These are phyloP conservation scores for Ephialtes manifestator DNA, from an alignment of 2,888 invertebrate genomes.

Conservation along the genomic window DNA sequence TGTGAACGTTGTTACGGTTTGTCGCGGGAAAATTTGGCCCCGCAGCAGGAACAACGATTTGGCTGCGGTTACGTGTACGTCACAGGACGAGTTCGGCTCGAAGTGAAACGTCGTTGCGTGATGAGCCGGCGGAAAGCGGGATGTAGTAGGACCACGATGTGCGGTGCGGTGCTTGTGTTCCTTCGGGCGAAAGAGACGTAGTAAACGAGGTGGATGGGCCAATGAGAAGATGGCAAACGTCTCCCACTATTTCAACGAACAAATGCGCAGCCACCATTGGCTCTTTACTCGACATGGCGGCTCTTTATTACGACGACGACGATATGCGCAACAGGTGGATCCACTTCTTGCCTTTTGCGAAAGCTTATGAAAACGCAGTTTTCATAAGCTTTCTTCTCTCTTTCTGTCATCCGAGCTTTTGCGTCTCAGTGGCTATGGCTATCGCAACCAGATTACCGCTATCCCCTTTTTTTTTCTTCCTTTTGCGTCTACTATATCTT, in stretches of 20 bases:
- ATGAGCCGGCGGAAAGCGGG: slow-evolving; percentile 51
- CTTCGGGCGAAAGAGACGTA: slow-evolving; percentile 44
- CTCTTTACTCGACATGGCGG: slow-evolving; percentile 82
- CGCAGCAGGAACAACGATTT: background rate
- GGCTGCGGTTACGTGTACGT: slow-evolving; percentile 16
- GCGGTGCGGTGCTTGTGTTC: slow-evolving; percentile 24
- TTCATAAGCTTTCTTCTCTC: slow-evolving; percentile 23
- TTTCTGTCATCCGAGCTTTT: slow-evolving; percentile 10
- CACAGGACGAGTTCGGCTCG: slow-evolving; percentile 53
- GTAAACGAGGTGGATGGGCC: slow-evolving; percentile 74
- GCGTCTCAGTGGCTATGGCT: slow-evolving; percentile 12
- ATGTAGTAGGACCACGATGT: slow-evolving; percentile 50
- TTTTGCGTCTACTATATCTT: background rate
- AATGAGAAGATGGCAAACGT: slow-evolving; percentile 77
- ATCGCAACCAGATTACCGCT: slow-evolving; percentile 36
- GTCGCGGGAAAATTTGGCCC: slow-evolving; percentile 2
- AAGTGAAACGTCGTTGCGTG: slow-evolving; percentile 61
- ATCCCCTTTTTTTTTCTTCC: background rate
- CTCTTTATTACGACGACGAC: slow-evolving; percentile 69
- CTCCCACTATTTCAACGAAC: slow-evolving; percentile 79
- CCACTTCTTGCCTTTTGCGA: slow-evolving; percentile 56
- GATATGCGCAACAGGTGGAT: slow-evolving; percentile 83
- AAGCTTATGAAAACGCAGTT: no score
- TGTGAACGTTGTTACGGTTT: background rate
- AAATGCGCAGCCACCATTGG: slow-evolving; percentile 80